Evolutionary conservation across 1,140 invertebrate species (phyloP), one percentile per base, ranked within the genome.

Genomic region (Ostrea denselamellosa): DNA sequence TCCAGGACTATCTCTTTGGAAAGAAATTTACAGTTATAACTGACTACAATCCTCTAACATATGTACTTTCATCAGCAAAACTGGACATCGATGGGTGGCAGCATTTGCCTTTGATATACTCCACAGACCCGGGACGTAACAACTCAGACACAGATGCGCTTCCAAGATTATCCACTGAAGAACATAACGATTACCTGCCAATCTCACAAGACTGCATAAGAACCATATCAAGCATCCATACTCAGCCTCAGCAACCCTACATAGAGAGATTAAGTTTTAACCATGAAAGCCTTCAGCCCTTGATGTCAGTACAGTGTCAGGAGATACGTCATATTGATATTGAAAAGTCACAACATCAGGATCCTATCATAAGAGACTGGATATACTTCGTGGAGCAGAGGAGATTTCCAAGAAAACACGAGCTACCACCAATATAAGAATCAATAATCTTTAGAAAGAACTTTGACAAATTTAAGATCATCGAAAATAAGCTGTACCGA

Each of bases 131-230:
- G 25, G 89, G 86, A 25, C 81, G 83, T n/a, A 54, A 77, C 25
- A 90, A 90, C 51, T 44, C 62, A 22, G 85, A 90, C 87, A 88
- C 91, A 28, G 90, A 92, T 58, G 51, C 68, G 0, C 68, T 91
- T 19, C 90, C 85, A 14, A 85, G 90, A 83, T 22, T 68, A 65
- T 83, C 85, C 3, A 10, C 56, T 65, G 44, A 65, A 87, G 25
- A 83, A 10, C 34, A 83, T 25, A 22, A 44, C 28, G 25, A 44
- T 34, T 83, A 51, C 9, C 5, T 83, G 25, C 28, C 28, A 22
- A 83, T 83, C 51, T 83, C 82, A 14, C 19, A 53, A n/a, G 82
- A 83, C 19, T 34, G 28, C 19, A 83, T 51, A 44, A 83, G 44
- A 34, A 51, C 82, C 28, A 83, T 83, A n/a, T 7, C 82, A 25